These are phyloP conservation scores for Sericinus montela DNA, from an alignment of 2,888 invertebrate species.

Conservation along the genomic window DNA sequence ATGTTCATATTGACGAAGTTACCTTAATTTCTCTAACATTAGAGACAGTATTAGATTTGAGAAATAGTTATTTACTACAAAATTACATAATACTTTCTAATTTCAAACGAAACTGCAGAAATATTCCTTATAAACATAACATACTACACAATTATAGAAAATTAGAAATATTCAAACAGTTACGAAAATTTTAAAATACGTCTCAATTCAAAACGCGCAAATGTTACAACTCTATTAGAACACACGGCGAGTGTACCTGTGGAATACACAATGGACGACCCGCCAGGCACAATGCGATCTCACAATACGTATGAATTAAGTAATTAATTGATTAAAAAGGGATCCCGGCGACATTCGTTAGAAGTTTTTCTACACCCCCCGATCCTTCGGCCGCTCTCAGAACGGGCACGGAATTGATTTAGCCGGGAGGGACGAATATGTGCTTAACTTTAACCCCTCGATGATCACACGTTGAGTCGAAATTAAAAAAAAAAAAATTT, in stretches of 20 bases:
- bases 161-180: too few relatives aligned
- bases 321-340: constrained; percentile 75
- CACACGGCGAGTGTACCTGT: neutral
- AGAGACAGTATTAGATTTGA: too few relatives aligned
- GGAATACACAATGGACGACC: neutral
- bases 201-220: neutral
- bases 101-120: too few relatives aligned
- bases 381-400: constrained; percentile 20
- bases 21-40: too few relatives aligned
- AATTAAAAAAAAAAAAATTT: constrained; percentile 20
- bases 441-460: constrained; percentile 35
- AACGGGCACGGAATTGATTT: constrained; percentile 62
- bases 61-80: too few relatives aligned
- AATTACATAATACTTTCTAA: too few relatives aligned
- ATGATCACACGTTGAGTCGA: constrained; percentile 27
- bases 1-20: too few relatives aligned
- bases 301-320: constrained; percentile 58
- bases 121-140: too few relatives aligned
- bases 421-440: constrained; percentile 48
- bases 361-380: constrained; percentile 63
- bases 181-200: too few relatives aligned
- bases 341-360: constrained; percentile 61
- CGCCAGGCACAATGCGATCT: constrained; percentile 31
- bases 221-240: too few relatives aligned
- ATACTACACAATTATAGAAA: too few relatives aligned